Conservation (phyloP, 2,888 invertebrate species). For the Stratiomys singularior region DNA sequence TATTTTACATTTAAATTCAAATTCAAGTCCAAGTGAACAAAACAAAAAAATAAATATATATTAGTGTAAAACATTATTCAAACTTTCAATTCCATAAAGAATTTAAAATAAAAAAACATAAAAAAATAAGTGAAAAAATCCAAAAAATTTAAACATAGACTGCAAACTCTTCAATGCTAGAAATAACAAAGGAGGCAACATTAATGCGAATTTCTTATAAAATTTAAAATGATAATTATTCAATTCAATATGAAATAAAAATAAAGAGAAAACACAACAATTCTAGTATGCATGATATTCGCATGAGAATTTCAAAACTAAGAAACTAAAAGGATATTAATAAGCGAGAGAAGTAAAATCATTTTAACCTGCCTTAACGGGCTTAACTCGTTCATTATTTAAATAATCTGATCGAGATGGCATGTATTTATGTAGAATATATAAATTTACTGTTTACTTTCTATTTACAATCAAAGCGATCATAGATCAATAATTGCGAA, state of each 20-base stretch:
- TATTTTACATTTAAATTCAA: neutral
- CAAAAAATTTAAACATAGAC: neutral
- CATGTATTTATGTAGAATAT: no score
- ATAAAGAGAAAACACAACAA: neutral
- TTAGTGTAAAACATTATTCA: neutral
- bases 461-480: conserved; percentile 48
- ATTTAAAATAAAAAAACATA: neutral
- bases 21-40: neutral
- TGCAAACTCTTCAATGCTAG: neutral
- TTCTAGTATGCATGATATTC: neutral
- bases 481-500: conserved; percentile 23
- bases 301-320: conserved; percentile 22
- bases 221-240: neutral
- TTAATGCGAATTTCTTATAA: neutral
- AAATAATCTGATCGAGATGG: conserved; percentile 43
- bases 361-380: conserved; percentile 23
- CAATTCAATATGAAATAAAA: neutral
- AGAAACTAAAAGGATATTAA: conserved; percentile 7
- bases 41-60: neutral
- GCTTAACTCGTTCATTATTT: conserved; percentile 40
- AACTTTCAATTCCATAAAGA: neutral
- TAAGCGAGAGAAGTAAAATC: conserved; percentile 26
- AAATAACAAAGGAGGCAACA: neutral
- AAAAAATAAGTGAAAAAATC: neutral
- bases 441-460: conserved; percentile 48